Evolutionary conservation across 2,888 invertebrate species (phyloP).

Genomic region (Isotomurus palustris): DNA sequence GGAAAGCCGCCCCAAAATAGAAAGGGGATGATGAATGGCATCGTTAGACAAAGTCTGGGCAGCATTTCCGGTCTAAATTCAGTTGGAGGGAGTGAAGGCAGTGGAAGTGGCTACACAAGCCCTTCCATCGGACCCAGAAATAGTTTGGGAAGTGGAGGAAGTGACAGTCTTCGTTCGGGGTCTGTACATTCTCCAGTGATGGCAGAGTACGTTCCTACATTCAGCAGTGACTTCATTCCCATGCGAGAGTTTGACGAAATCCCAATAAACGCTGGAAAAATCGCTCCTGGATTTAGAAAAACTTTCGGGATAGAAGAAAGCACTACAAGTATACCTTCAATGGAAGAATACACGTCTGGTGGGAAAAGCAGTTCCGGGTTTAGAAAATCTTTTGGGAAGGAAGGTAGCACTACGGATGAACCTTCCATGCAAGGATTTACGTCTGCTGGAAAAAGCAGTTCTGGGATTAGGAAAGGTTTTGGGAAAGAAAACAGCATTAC

Average conservation of each 20-base stretch:
- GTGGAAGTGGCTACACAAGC: slow-evolving; percentile 1
- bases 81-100: background rate
- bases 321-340: too few relatives aligned
- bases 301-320: background rate
- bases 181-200: slow-evolving; percentile 1
- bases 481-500: too few relatives aligned
- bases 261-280: slow-evolving; percentile 18
- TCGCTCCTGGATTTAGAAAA: slow-evolving; percentile 1
- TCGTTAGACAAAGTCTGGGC: background rate
- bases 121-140: background rate
- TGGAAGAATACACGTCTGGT: too few relatives aligned
- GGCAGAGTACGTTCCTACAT: slow-evolving; percentile 1
- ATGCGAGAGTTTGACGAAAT: slow-evolving; percentile 28
- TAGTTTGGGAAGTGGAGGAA: background rate
- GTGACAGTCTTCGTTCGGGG: background rate
- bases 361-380: too few relatives aligned
- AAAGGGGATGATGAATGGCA: background rate
- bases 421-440: too few relatives aligned
- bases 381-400: too few relatives aligned
- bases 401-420: too few relatives aligned
- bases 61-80: slow-evolving; percentile 8
- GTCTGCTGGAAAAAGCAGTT: too few relatives aligned
- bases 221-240: slow-evolving; percentile 10
- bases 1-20: too few relatives aligned
- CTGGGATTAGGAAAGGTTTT: too few relatives aligned